A percentile compares a stretch with the other conserved stretches of the same genome.
Conservation (phyloP, 2,888 invertebrate genomes). For the Amphipoea oculea region DNA sequence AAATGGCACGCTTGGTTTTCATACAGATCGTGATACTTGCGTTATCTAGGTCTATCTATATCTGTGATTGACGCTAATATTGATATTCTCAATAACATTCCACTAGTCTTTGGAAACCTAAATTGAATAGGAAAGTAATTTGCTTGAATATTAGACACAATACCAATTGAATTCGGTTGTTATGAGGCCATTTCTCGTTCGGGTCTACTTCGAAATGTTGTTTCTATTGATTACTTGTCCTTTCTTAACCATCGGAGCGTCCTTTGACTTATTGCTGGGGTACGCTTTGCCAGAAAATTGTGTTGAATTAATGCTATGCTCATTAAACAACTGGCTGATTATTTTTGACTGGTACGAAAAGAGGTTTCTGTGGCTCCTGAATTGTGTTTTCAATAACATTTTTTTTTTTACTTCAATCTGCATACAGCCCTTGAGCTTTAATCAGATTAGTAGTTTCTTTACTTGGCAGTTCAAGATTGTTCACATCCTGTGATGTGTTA, state of each 20-base stretch:
- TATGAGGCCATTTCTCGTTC: conserved; percentile 36
- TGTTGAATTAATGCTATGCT: not conserved
- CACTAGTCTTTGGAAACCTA: conserved; percentile 34
- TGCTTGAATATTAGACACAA: conserved; percentile 33
- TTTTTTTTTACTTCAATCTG: not conserved
- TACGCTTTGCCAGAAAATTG: conserved; percentile 10
- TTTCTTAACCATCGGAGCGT: conserved; percentile 24
- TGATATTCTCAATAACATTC: conserved; percentile 29
- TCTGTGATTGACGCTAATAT: conserved; percentile 7
- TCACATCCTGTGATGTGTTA: no score
- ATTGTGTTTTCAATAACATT: not conserved
- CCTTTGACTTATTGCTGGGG: not conserved
- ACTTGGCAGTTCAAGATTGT: not conserved
- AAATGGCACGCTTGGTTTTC: no score
- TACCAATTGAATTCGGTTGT: conserved; percentile 31
- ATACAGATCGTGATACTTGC: no score
- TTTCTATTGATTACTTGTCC: conserved; percentile 37
- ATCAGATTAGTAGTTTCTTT: not conserved
- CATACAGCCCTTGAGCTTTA: not conserved
- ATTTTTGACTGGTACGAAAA: not conserved
- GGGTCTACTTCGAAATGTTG: conserved; percentile 21
- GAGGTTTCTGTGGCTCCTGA: not conserved
- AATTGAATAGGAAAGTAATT: conserved; percentile 50
- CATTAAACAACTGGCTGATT: conserved; percentile 4
- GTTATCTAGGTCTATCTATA: no score